phyloP scores from a whole-genome alignment of 2,888 invertebrate species.

The Auanema sp. region DNA sequence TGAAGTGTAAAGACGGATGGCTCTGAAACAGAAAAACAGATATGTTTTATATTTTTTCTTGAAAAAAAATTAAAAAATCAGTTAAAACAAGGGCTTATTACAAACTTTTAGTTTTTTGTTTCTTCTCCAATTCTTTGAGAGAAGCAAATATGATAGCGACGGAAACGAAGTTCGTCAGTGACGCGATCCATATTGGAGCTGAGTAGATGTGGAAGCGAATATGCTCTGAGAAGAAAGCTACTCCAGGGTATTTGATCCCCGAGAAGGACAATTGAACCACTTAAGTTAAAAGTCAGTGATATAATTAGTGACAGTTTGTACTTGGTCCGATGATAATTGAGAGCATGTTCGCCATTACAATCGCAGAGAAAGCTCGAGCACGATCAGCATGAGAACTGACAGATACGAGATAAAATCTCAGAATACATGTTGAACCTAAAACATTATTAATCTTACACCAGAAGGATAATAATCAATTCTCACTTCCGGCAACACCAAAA shows the following conservation, averaged over 20 bases:
- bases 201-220: conserved; percentile 41
- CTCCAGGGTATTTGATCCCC: conserved; percentile 32
- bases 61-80: too few relatives aligned
- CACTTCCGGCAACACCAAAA: conserved; percentile 35
- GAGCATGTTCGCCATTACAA: conserved; percentile 31
- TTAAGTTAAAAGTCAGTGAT: conserved; percentile 9
- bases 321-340: conserved; percentile 42
- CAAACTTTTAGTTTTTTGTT: not conserved
- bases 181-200: conserved; percentile 43
- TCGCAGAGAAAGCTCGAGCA: conserved; percentile 33
- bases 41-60: not conserved
- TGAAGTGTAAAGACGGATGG: not conserved
- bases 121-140: conserved; percentile 1
- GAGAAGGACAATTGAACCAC: conserved; percentile 40
- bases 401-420: conserved; percentile 39
- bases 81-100: too few relatives aligned
- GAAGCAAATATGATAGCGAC: conserved; percentile 25
- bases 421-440: conserved; percentile 31
- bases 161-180: conserved; percentile 38
- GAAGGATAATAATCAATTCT: conserved; percentile 4
- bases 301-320: conserved; percentile 12
- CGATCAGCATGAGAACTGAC: conserved; percentile 29
- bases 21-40: not conserved
- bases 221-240: conserved; percentile 16
- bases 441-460: not conserved